These are phyloP conservation scores for Calameuta pallipes DNA, from an alignment of 2,888 invertebrate genomes.

Conservation along the genomic window DNA sequence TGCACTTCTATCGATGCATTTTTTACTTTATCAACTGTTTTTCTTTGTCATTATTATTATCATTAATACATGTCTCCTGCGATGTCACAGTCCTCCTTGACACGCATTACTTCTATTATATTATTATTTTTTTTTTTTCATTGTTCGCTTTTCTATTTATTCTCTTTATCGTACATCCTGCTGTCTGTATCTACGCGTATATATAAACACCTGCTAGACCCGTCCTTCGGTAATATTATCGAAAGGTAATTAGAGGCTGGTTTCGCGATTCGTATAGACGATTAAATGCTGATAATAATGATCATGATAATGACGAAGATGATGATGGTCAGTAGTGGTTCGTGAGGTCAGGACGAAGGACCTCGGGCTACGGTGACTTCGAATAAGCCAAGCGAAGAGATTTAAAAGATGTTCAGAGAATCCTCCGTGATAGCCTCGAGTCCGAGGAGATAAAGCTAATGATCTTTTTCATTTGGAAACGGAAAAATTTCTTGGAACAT, in stretches of 20 bases:
- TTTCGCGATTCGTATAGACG: not conserved
- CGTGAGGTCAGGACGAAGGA: slow-evolving; percentile 24
- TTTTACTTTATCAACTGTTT: not conserved
- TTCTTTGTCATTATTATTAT: not conserved
- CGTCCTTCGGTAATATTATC: not conserved
- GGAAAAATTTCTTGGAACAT: not conserved
- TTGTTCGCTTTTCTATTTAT: not conserved
- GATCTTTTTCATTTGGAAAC: not conserved
- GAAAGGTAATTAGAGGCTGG: not conserved
- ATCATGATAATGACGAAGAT: not conserved
- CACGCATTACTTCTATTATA: not conserved
- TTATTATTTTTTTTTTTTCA: not conserved
- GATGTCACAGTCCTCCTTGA: not conserved
- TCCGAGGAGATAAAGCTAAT: not conserved
- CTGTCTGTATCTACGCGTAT: not conserved
- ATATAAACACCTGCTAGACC: not conserved
- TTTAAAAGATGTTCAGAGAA: not conserved
- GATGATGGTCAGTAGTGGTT: not conserved
- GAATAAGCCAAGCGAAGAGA: not conserved
- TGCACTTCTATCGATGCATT: not conserved
- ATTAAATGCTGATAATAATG: not conserved
- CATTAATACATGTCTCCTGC: not conserved
- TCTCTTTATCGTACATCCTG: not conserved
- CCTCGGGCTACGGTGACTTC: slow-evolving; percentile 25
- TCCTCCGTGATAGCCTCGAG: not conserved